phyloP scores from a whole-genome alignment of 2,113 vertebrate genomes.

The Muntiacus reevesi region DNA sequence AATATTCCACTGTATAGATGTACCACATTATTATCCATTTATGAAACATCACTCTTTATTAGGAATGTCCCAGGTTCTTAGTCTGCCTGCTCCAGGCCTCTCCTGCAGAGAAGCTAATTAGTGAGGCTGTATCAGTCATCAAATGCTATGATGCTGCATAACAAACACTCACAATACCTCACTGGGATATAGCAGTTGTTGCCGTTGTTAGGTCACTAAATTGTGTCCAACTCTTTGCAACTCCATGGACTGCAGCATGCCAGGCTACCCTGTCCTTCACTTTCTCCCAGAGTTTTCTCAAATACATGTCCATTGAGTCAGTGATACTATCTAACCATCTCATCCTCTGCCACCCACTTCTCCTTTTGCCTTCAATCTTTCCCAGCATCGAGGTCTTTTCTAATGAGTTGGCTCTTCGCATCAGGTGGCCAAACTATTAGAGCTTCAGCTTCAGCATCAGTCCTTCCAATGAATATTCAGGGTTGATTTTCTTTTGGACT shows the following conservation, averaged over 20 bases:
- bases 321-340: not conserved
- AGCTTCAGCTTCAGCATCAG: not conserved
- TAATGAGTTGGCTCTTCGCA: not conserved
- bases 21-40: not conserved
- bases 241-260: not conserved
- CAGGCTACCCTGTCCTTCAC: not conserved
- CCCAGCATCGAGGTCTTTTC: not conserved
- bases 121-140: too few species aligned
- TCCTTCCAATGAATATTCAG: not conserved
- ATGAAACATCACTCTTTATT: not conserved
- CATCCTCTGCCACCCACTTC: not conserved
- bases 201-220: not conserved
- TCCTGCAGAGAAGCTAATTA: not conserved
- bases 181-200: not conserved
- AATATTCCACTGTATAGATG: not conserved
- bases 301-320: not conserved
- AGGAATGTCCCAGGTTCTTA: not conserved
- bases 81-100: not conserved
- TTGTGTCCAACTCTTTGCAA: not conserved
- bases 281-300: not conserved
- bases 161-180: not conserved
- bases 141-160: not conserved
- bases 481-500: not conserved
- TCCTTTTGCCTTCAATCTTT: not conserved
- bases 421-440: not conserved